These are phyloP conservation scores for Grus americana DNA, from an alignment of 2,113 vertebrate species.

Conservation along the genomic window DNA sequence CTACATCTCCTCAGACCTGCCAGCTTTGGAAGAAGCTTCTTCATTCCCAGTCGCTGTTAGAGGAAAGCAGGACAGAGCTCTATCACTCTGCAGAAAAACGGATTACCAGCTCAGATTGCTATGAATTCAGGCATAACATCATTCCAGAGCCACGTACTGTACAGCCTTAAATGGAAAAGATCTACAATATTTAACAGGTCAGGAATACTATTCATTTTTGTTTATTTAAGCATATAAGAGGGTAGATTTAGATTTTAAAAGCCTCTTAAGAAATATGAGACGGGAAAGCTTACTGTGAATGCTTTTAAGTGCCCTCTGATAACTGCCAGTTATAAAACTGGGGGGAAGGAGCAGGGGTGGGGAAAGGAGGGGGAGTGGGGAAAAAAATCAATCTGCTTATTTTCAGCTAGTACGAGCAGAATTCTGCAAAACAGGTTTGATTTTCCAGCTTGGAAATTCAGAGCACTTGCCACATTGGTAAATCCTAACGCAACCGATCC, in stretches of 20 bases:
- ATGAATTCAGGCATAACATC: background rate
- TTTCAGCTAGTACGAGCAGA: background rate
- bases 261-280: background rate
- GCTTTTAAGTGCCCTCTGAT: background rate
- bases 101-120: background rate
- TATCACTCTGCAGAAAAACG: background rate
- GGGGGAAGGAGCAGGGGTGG: background rate
- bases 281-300: background rate
- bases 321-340: background rate
- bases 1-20: background rate
- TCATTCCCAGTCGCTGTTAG: background rate
- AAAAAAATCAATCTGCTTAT: background rate
- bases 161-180: constrained; percentile 56
- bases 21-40: background rate
- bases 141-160: constrained; percentile 8
- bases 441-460: background rate
- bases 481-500: background rate
- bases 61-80: background rate
- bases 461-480: background rate
- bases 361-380: background rate
- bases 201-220: constrained; percentile 23
- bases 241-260: background rate
- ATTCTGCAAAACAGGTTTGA: background rate
- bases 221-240: constrained; percentile 38
- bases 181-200: constrained; percentile 24